Conservation (phyloP, 2,113 vertebrate genomes). For the Thalassarche chlororhynchos region DNA sequence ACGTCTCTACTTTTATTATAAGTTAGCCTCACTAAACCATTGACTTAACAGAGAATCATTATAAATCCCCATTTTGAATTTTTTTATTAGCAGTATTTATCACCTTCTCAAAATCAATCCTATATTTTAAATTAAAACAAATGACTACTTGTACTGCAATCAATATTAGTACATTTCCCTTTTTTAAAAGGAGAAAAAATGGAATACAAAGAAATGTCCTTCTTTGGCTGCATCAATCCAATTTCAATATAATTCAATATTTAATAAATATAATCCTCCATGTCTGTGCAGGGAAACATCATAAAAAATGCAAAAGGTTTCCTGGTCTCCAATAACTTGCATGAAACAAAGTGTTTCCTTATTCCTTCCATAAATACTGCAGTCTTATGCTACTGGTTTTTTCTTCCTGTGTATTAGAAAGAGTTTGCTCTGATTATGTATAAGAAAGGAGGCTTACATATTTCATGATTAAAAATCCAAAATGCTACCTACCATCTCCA, state of each 20-base stretch:
- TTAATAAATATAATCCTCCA: slow-evolving; percentile 77
- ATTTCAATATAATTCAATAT: slow-evolving; percentile 77
- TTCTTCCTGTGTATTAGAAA: neutral
- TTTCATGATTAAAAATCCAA: slow-evolving; percentile 66
- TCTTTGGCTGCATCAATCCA: slow-evolving; percentile 71
- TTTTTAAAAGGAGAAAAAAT: slow-evolving; percentile 62
- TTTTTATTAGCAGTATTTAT: slow-evolving; percentile 78
- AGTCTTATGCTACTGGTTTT: neutral
- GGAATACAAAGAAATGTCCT: slow-evolving; percentile 65
- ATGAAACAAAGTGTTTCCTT: slow-evolving; percentile 49
- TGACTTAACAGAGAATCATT: slow-evolving; percentile 62
- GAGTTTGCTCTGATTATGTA: slow-evolving; percentile 60
- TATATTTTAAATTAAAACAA: slow-evolving; percentile 81
- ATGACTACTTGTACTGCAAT: slow-evolving; percentile 69
- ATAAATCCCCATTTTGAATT: slow-evolving; percentile 62
- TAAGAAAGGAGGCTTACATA: slow-evolving; percentile 62
- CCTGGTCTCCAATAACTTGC: slow-evolving; percentile 55
- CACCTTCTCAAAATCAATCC: slow-evolving; percentile 78
- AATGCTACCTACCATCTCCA: slow-evolving; percentile 53
- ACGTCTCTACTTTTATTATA: slow-evolving; percentile 43
- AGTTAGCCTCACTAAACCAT: slow-evolving; percentile 46
- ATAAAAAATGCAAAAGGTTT: slow-evolving; percentile 73
- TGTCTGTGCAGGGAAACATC: slow-evolving; percentile 68
- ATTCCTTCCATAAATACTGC: slow-evolving; percentile 67
- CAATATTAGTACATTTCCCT: slow-evolving; percentile 73